Percentiles rank a stretch among this genome's conserved stretches.
These are phyloP conservation scores for Onychomys leucogaster DNA, from an alignment of 2,797 vertebrate species.

Conservation along the genomic window DNA sequence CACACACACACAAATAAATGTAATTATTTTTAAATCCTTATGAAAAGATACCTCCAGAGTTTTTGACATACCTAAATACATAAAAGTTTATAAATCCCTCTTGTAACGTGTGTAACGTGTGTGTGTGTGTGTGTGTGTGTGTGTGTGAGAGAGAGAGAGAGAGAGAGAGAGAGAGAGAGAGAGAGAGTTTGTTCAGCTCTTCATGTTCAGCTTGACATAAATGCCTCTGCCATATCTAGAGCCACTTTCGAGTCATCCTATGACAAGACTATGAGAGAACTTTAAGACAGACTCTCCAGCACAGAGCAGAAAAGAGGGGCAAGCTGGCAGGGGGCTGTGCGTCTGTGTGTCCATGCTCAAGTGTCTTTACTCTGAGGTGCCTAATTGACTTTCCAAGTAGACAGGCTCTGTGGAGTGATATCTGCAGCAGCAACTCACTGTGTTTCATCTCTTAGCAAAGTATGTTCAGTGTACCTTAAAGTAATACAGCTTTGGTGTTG, in stretches of 20 bases:
- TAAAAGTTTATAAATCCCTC: constrained; percentile 30
- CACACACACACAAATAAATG: neutral
- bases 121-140: neutral
- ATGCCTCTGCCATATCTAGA: constrained; percentile 15
- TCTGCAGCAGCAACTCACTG: constrained; percentile 15
- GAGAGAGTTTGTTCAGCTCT: constrained; percentile 34
- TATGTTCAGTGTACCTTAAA: constrained; percentile 45
- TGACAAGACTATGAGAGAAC: constrained; percentile 2
- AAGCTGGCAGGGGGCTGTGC: neutral
- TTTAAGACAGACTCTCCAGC: neutral
- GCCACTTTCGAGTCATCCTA: neutral
- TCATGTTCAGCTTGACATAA: constrained; percentile 40
- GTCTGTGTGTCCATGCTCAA: neutral
- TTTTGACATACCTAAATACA: constrained; percentile 21
- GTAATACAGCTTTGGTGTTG: neutral
- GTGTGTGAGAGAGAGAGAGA: too few species aligned
- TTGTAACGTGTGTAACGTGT: neutral
- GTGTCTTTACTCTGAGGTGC: neutral
- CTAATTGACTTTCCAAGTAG: constrained; percentile 44
- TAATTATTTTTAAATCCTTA: neutral
- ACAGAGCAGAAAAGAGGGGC: neutral
- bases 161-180: too few species aligned
- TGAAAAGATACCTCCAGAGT: constrained; percentile 38
- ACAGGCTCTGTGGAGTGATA: neutral
- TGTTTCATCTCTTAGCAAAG: constrained; percentile 29